Evolutionary conservation across 2,797 vertebrate species (phyloP), one percentile per base, ranked within the genome.

Genomic region (Mastacembelus armatus): DNA sequence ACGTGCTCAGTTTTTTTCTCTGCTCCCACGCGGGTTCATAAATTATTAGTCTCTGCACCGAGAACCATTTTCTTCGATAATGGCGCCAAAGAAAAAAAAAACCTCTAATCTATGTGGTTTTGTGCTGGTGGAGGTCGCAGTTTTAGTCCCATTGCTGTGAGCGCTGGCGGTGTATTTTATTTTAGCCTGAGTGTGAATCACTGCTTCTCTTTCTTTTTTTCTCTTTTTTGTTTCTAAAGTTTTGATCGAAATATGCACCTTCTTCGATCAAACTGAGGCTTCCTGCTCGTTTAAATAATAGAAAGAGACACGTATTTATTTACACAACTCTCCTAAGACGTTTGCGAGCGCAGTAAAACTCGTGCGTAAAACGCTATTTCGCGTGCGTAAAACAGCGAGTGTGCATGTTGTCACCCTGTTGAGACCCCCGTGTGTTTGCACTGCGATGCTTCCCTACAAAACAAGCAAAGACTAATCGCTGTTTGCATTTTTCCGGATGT

Each of bases 21-120:
- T 50, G 76, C 87, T 86, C 87, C 86, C 86, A 74, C 93, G 78
- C 80, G 92, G 93, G 92, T 93, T 94, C 95, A 97, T 97, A 95
- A 97, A 97, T 97, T 96, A 96, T 89, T 88, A 83, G 84, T 57
- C 48, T 66, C 57, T 66, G 72, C 94, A 93, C 92, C 86, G 63
- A 91, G 69, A 94, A 93, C 93, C 94, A 94, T 83, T 86, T 88
- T 80, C 84, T 75, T 66, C 79, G 45, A 68, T 85, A 86, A 87
- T 81, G 89, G 86, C 86, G 87, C 86, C 82, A 83, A 85, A 71
- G 55, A 2, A 30, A 73, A 24, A 52, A 32, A 40, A 47, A 47
- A 54, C 5, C 71, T 74, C 79, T 77, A 66, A 78, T 77, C 70
- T 80, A 9, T 21, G 16, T n/a, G 55, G 68, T 10, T 61, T 30